phyloP scores from a whole-genome alignment of 2,797 vertebrate species.

The Siniperca obscura region DNA sequence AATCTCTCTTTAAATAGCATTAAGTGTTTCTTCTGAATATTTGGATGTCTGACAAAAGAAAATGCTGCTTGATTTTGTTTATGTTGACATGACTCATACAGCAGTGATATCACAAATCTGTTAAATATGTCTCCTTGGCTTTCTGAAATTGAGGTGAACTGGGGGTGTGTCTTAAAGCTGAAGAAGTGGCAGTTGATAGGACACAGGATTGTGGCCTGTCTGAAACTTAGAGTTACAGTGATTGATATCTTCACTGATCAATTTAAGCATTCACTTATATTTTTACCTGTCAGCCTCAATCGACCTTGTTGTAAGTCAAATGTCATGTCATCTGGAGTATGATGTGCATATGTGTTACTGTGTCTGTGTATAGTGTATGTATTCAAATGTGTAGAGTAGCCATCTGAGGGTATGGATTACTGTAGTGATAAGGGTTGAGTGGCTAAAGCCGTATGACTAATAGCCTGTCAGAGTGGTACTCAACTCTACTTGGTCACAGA shows the following conservation, averaged over 20 bases:
- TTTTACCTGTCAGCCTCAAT: conserved; percentile 63
- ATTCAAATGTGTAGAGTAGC: conserved; percentile 60
- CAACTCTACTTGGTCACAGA: conserved; percentile 92
- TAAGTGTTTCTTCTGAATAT: conserved; percentile 52
- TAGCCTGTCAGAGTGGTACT: conserved; percentile 88
- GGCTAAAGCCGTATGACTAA: conserved; percentile 80
- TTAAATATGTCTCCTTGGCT: conserved; percentile 25
- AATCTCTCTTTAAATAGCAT: conserved; percentile 62
- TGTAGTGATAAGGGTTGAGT: conserved; percentile 86
- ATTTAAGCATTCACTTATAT: conserved; percentile 67
- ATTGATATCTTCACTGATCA: conserved; percentile 68
- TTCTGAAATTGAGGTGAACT: conserved; percentile 15
- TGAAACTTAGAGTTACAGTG: conserved; percentile 24
- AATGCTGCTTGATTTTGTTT: conserved; percentile 41
- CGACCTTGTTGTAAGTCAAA: conserved; percentile 74
- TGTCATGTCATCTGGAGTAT: conserved; percentile 51
- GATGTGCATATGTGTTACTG: conserved; percentile 63
- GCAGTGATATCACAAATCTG: conserved; percentile 17
- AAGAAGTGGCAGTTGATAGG: conserved; percentile 37
- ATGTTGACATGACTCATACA: conserved; percentile 31
- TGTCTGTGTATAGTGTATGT: conserved; percentile 46
- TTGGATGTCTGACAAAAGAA: conserved; percentile 59
- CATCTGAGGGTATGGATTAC: conserved; percentile 93
- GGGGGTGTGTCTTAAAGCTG: conserved; percentile 24
- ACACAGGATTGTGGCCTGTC: conserved; percentile 17